Evolutionary conservation across 2,888 invertebrate species (phyloP).

Genomic region (Perdita meconis): DNA sequence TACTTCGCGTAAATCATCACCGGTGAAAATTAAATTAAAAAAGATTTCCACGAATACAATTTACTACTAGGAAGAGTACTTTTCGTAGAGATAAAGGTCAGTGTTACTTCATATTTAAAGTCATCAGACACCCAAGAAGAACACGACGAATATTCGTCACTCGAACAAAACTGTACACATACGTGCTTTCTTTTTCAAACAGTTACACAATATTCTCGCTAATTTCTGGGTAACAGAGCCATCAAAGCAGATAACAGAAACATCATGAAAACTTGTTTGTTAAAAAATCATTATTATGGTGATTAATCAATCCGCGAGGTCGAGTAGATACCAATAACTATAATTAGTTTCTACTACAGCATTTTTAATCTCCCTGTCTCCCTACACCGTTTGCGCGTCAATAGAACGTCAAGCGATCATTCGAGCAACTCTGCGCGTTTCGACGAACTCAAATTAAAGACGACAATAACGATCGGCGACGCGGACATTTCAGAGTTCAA

Average conservation of each 20-base stretch:
- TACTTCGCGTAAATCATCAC: not conserved
- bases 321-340: slow-evolving; percentile 38
- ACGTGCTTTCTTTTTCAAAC: not conserved
- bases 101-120: not conserved
- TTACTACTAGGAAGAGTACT: not conserved
- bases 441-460: slow-evolving; percentile 29
- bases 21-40: slow-evolving; percentile 7
- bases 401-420: not conserved
- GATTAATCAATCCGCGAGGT: slow-evolving; percentile 1
- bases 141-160: not conserved
- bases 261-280: not conserved
- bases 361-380: too few species aligned
- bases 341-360: not conserved
- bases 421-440: not conserved
- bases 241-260: not conserved
- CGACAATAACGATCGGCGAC: slow-evolving; percentile 44
- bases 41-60: not conserved
- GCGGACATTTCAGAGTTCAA: slow-evolving; percentile 61
- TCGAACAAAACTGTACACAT: not conserved
- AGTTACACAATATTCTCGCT: not conserved
- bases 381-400: too few species aligned
- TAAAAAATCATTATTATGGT: not conserved
- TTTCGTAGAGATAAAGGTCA: slow-evolving; percentile 25
- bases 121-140: too few species aligned
- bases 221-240: not conserved